Base-by-base conservation (phyloP, 2,888 invertebrate genomes). In the Himalopsyche anomala region DNA sequence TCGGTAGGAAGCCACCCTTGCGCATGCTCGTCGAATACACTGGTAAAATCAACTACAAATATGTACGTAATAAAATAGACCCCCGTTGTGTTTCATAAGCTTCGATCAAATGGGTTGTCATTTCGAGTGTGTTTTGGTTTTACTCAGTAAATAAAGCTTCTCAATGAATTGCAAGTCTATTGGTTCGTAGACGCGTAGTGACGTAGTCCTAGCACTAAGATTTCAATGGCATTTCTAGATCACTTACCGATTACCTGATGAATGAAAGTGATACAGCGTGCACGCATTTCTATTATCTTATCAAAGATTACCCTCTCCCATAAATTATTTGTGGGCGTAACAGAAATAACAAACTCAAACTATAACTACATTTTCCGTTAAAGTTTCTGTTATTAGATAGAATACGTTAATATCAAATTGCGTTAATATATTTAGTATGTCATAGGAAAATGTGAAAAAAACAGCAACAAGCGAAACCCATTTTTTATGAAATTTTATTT, bases 1-100 rank as follows among this genome's bases (percentile, higher is more conserved):
- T 40, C 15, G n/a, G 36, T 36, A 51, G 19, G 54, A 56, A 40
- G 86, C 28, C 12, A 15, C 28, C 54, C 9, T 9, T 38, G 86
- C 86, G 86, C 86, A 80, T 86, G 86, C 86, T n/a, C 86, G 45
- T 74, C 51, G 28, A 42, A n/a, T 19, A 80, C 80, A 80, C n/a
- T 36, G 85, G 80, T 54, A 28, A 80, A 80, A 83, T 81, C 86
- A 80, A 86, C 86, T 62, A 82, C 86, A 54, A 81, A 85, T 84
- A 82, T 82, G 79, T 81, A 81, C 45, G 81, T 83, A 81, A 80
- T 86, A 69, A 83, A 83, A 86, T 55, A 86, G 83, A 74, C 80
- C 83, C 82, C 85, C 83, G 83, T 40, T 83, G 85, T 82, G 56
- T 85, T 83, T 85, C 80, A 85, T 84, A 74, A 69, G 80, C 80